These are phyloP conservation scores for Linepithema humile DNA, from an alignment of 1,140 invertebrate genomes.

Conservation along the genomic window DNA sequence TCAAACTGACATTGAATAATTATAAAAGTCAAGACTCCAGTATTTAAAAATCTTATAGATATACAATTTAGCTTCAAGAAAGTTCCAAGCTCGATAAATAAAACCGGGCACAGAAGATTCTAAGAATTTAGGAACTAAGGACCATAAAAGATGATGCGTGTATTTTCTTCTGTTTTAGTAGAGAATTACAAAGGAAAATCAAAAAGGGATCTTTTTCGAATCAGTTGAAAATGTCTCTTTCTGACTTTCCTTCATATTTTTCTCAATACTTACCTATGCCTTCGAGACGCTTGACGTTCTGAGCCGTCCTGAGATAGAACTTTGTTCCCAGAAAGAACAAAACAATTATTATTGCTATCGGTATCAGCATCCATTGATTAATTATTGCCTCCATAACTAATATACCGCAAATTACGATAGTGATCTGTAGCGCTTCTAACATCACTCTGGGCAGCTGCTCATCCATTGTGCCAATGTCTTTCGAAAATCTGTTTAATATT, in stretches of 20 bases:
- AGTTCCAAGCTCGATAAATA: background rate
- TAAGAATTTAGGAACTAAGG: background rate
- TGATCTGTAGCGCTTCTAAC: constrained; percentile 87
- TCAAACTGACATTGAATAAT: background rate
- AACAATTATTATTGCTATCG: constrained; percentile 84
- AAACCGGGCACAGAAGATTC: background rate
- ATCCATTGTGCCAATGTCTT: constrained; percentile 93
- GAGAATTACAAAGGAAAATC: too few relatives aligned
- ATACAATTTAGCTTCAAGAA: background rate
- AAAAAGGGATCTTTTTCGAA: too few relatives aligned
- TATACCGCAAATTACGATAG: constrained; percentile 81
- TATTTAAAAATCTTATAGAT: too few relatives aligned
- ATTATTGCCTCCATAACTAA: constrained; percentile 85
- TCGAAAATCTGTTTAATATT: constrained; percentile 92
- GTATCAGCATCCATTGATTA: constrained; percentile 86
- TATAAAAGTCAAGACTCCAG: background rate
- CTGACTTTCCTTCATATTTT: too few relatives aligned
- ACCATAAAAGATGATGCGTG: background rate
- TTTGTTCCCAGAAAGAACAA: constrained; percentile 85
- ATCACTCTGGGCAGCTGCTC: constrained; percentile 90
- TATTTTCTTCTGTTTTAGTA: background rate
- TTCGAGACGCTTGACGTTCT: constrained; percentile 86
- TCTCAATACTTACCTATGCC: constrained; percentile 80
- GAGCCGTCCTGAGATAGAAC: constrained; percentile 87
- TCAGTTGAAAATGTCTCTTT: too few relatives aligned